These are phyloP conservation scores for Acanthurus tractus DNA, from an alignment of 2,797 vertebrate species.

Conservation along the genomic window DNA sequence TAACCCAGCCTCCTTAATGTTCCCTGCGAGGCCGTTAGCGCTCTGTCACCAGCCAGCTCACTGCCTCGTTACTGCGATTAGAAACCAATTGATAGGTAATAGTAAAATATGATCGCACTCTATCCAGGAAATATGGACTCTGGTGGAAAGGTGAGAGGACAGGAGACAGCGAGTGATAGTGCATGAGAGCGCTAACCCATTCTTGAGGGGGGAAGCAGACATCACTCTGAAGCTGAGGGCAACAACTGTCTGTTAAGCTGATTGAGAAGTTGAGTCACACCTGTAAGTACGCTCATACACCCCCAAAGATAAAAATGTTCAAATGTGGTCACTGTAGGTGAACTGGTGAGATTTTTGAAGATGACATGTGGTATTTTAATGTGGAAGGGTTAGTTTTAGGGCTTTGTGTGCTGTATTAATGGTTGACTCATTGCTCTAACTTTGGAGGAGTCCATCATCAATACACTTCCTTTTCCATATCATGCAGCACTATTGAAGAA, in stretches of 20 bases:
- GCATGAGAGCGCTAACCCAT: slow-evolving; percentile 5
- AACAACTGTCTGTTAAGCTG: slow-evolving; percentile 9
- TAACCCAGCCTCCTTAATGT: slow-evolving; percentile 90
- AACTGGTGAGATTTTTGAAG: background rate
- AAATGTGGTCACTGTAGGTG: background rate
- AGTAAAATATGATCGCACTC: slow-evolving; percentile 89
- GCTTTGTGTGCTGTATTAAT: slow-evolving; percentile 24
- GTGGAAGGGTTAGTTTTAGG: background rate
- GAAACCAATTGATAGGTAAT: slow-evolving; percentile 92
- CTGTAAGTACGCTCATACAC: background rate
- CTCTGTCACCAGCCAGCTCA: slow-evolving; percentile 89
- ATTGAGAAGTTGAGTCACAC: slow-evolving; percentile 15
- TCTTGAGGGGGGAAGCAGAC: slow-evolving; percentile 3
- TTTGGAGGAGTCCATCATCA: slow-evolving; percentile 23
- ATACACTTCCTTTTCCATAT: slow-evolving; percentile 2
- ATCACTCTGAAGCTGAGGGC: background rate
- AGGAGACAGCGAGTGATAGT: slow-evolving; percentile 38
- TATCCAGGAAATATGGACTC: slow-evolving; percentile 85
- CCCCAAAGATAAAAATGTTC: background rate
- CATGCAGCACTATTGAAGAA: background rate
- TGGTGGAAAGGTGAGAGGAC: slow-evolving; percentile 78
- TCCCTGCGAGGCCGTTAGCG: slow-evolving; percentile 89
- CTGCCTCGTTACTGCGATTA: slow-evolving; percentile 90
- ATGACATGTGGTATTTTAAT: slow-evolving; percentile 1
- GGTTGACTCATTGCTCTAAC: slow-evolving; percentile 22